Percentiles rank a stretch among this genome's conserved stretches.
These are phyloP conservation scores for Romanogobio albipinnatus DNA, from an alignment of 2,113 vertebrate genomes.

Conservation along the genomic window DNA sequence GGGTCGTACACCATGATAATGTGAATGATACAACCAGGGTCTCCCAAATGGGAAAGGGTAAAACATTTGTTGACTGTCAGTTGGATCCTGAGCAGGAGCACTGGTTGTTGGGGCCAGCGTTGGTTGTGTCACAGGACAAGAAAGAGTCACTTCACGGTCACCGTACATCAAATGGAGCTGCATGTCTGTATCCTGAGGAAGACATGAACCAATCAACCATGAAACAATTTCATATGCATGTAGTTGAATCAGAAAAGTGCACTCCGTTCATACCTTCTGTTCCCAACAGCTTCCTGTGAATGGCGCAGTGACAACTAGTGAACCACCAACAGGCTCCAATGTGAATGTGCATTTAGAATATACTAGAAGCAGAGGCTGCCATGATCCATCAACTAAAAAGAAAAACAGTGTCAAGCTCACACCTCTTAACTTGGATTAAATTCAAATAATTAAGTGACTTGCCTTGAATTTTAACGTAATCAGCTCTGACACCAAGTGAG, in stretches of 20 bases:
- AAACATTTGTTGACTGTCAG: neutral
- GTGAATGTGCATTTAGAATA: constrained; percentile 48
- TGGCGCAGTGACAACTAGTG: constrained; percentile 51
- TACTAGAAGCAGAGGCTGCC: constrained; percentile 36
- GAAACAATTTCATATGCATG: too few species aligned
- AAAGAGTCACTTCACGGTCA: constrained; percentile 32
- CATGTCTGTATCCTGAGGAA: neutral
- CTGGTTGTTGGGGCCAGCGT: too few species aligned
- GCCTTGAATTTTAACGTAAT: constrained; percentile 58
- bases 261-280: constrained; percentile 32
- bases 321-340: constrained; percentile 35
- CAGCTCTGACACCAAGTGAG: constrained; percentile 13
- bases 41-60: too few species aligned
- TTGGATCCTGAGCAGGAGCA: too few species aligned
- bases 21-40: neutral
- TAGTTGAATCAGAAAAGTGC: neutral
- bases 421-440: neutral
- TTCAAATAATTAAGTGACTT: neutral
- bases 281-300: constrained; percentile 50
- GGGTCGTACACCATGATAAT: neutral
- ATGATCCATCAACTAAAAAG: constrained; percentile 55
- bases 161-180: constrained; percentile 1
- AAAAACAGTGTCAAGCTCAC: neutral
- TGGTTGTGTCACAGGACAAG: neutral
- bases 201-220: neutral